Conservation (phyloP, 2,888 invertebrate genomes). For the Melangyna quadrimaculata region DNA sequence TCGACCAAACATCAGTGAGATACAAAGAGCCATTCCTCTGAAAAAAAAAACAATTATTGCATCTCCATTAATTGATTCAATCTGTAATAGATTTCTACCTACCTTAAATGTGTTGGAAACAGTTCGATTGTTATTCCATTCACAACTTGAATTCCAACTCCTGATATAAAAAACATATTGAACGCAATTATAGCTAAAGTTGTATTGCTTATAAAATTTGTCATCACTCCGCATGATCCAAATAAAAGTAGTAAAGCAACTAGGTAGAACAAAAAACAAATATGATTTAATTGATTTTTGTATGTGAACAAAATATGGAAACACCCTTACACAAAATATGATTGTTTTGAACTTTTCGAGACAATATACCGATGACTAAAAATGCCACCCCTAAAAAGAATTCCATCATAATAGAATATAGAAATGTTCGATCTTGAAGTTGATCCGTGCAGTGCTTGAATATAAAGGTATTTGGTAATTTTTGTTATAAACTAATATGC, state of each 20-base stretch:
- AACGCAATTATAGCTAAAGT: conserved; percentile 73
- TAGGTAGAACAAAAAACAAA: conserved; percentile 47
- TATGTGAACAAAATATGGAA: not conserved
- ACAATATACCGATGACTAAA: conserved; percentile 75
- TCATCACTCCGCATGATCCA: conserved; percentile 73
- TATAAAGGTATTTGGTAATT: no score
- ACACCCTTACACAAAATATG: conserved; percentile 74
- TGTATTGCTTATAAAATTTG: conserved; percentile 73
- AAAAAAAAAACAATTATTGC: conserved; percentile 42
- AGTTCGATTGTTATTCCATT: conserved; percentile 77
- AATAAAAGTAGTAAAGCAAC: conserved; percentile 72
- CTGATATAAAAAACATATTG: conserved; percentile 73
- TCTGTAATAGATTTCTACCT: not conserved
- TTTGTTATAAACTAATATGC: no score
- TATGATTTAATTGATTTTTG: no score
- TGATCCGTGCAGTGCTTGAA: conserved; percentile 73
- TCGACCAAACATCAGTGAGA: conserved; percentile 82
- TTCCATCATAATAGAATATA: conserved; percentile 75
- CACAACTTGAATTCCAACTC: conserved; percentile 75
- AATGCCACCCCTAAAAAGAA: conserved; percentile 74
- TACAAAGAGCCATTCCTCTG: conserved; percentile 82
- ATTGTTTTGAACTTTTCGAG: conserved; percentile 75
- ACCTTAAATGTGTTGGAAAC: conserved; percentile 78
- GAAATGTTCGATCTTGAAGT: conserved; percentile 74
- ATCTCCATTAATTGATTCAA: not conserved